Conservation (phyloP, 2,888 invertebrate species). For the Dolichopus griseipennis region DNA sequence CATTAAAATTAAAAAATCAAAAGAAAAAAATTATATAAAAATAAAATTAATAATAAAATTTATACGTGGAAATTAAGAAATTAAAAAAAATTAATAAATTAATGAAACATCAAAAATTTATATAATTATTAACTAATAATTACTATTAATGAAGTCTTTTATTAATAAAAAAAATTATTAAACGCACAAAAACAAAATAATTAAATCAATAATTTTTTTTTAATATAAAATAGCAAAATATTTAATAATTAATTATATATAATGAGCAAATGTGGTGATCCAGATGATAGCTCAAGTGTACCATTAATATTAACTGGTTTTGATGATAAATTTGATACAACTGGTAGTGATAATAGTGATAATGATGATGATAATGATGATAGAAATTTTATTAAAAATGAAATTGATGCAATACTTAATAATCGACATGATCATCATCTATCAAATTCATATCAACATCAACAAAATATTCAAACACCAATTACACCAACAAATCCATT, state of each 20-base stretch:
- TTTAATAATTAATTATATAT: slow-evolving; percentile 16
- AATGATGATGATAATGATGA: slow-evolving; percentile 20
- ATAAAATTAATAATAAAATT: too few relatives aligned
- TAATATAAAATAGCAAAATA: not conserved
- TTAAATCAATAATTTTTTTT: not conserved
- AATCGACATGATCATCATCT: slow-evolving; percentile 13
- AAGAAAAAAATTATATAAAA: too few relatives aligned
- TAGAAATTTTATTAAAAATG: slow-evolving; percentile 10
- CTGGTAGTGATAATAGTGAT: slow-evolving; percentile 23
- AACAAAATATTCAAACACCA: slow-evolving; percentile 5
- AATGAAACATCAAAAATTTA: too few relatives aligned
- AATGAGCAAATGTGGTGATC: slow-evolving; percentile 26
- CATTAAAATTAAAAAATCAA: too few relatives aligned
- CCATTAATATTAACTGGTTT: slow-evolving; percentile 27
- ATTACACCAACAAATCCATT: slow-evolving; percentile 8
- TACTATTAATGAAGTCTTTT: not conserved
- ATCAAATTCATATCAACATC: slow-evolving; percentile 16
- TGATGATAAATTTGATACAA: slow-evolving; percentile 24
- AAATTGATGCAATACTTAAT: slow-evolving; percentile 10
- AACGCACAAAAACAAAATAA: not conserved
- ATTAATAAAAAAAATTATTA: too few relatives aligned
- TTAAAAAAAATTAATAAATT: too few relatives aligned
- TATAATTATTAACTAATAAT: too few relatives aligned
- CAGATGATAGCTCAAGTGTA: slow-evolving; percentile 28
- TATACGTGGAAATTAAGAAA: too few relatives aligned